Base-by-base conservation (phyloP, 2,888 invertebrate genomes). In the Candidula unifasciata region DNA sequence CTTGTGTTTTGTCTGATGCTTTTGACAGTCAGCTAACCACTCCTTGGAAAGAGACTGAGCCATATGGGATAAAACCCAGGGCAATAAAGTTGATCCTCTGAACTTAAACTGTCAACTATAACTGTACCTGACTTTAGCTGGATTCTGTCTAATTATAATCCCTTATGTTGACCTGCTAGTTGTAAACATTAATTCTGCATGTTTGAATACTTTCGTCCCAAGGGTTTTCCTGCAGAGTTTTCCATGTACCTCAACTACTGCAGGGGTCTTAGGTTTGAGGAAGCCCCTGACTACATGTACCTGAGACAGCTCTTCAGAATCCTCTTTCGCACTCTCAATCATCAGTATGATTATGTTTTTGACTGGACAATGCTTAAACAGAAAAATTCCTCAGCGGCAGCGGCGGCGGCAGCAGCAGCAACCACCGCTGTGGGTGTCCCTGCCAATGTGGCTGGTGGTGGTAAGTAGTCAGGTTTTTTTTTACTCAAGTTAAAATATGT, bases 221-320 rank as follows among this genome's bases (percentile, higher is more conserved):
- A 93, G 97, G 98, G 98, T 90, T 99, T 97, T 95, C 99, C 99
- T 91, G 98, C 99, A 83, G 99, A 99, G 95, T 99, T 99, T 95
- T 96, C 99, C 89, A 99, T 99, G 99, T 99, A 99, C 95, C 96
- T 99, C 94, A 99, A 99, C 95, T 99, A 99, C 95, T 98, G 98
- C 94, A 97, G 99, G 94, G 99, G 98, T 84, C 95, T 99, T 93
- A 96, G 98, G 91, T 99, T 99, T 95, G 99, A 99, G 94, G 99
- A 99, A 94, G 96, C 97, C 86, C 99, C 99, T 33, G 99, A 99
- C 95, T 99, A 99, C 95, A 99, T 99, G 98, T 99, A 99, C 95
- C 96, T 99, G 92, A 96, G 99, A 94, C 99, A 99, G 95, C 95
- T 98, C 94, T 98, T 97, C 96, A 97, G 99, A 94, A 99, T 99